Evolutionary conservation across 2,113 vertebrate species (phyloP).

Genomic region (Tragelaphus strepsiceros): DNA sequence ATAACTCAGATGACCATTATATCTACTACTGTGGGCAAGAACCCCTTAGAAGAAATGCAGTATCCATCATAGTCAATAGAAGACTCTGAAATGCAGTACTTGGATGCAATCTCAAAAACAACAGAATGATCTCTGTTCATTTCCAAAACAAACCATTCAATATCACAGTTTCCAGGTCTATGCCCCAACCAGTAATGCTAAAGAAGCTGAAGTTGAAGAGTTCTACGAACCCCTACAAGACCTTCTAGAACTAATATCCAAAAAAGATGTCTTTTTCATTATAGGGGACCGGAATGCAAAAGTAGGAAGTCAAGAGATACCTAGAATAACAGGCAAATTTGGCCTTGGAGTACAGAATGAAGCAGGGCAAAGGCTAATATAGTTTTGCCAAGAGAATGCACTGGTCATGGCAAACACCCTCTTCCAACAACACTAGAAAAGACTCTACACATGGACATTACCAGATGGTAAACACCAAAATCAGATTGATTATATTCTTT

Average conservation of each 20-base stretch:
- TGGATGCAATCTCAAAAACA: not conserved
- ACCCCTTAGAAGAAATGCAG: not conserved
- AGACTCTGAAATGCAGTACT: not conserved
- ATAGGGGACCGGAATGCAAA: not conserved
- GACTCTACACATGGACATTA: not conserved
- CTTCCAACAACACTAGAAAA: not conserved
- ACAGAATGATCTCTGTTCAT: not conserved
- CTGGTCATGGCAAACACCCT: not conserved
- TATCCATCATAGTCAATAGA: not conserved
- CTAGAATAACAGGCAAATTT: not conserved
- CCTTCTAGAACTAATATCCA: not conserved
- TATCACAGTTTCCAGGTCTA: not conserved
- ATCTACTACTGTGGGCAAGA: not conserved
- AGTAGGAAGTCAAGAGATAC: not conserved
- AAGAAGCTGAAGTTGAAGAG: not conserved
- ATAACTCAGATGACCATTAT: not conserved
- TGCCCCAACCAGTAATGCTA: not conserved
- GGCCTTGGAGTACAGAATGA: not conserved
- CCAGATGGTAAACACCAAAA: not conserved
- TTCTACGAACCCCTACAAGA: not conserved
- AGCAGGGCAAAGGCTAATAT: not conserved
- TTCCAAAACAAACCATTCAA: not conserved
- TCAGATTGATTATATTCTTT: not conserved
- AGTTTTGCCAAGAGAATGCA: fast-evolving
- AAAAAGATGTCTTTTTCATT: not conserved